Percentiles rank a stretch among this genome's conserved stretches.
Conservation (phyloP, 2,797 vertebrate genomes). For the Crocodylus rhombifer region DNA sequence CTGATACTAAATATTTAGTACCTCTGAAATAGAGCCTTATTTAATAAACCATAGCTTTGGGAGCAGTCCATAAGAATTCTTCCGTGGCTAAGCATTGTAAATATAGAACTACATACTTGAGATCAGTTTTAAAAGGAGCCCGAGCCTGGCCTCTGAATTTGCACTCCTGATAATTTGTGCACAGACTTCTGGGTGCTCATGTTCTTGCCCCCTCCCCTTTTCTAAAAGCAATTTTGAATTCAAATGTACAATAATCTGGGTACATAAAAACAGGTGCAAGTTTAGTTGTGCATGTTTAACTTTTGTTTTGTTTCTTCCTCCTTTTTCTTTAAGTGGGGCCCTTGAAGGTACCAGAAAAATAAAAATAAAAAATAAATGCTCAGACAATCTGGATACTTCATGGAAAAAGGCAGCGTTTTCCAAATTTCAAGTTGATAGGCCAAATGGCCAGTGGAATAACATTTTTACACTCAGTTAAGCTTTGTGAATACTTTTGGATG, state of each 20-base stretch:
- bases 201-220: not conserved
- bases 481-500: slow-evolving; percentile 79
- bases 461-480: slow-evolving; percentile 74
- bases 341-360: slow-evolving; percentile 61
- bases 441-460: slow-evolving; percentile 63
- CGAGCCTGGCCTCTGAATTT: not conserved
- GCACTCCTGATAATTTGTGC: slow-evolving; percentile 2
- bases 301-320: not conserved
- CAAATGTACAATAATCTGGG: not conserved
- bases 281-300: slow-evolving; percentile 29
- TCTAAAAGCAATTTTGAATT: slow-evolving; percentile 44
- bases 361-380: slow-evolving; percentile 72
- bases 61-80: slow-evolving; percentile 45
- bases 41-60: slow-evolving; percentile 45
- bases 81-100: slow-evolving; percentile 34
- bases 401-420: slow-evolving; percentile 56
- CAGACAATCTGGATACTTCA: slow-evolving; percentile 80
- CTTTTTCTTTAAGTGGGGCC: not conserved
- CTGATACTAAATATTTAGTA: slow-evolving; percentile 36
- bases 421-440: slow-evolving; percentile 53
- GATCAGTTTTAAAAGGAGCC: not conserved
- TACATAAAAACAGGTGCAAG: slow-evolving; percentile 66
- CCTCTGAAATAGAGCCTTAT: slow-evolving; percentile 53
- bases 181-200: not conserved
- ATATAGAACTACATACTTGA: slow-evolving; percentile 9